Evolutionary conservation across 2,888 invertebrate genomes (phyloP), one percentile per base, ranked within the genome.

Genomic region (Archaeoteleia sp.): DNA sequence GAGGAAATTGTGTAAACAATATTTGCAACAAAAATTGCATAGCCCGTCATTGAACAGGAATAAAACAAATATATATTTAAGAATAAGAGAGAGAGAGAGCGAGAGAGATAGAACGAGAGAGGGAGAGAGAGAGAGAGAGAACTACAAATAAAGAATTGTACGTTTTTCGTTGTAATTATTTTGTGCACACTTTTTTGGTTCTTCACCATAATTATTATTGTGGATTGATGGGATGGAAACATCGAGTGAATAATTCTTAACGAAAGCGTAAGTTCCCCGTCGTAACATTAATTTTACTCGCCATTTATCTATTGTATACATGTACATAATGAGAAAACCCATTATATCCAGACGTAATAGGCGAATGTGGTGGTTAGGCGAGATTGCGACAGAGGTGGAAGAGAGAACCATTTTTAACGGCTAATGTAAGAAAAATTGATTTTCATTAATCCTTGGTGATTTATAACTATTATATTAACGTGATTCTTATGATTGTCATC

Each of bases 401-500:
- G 54, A 57, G 55, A 61, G 60, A 67, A 60, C 15, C 43, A 8
- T 40, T 55, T 51, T 46, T 29, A 53, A 57, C 46, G 15, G 29
- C 37, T 49, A 45, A 51, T 57, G 30, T 67, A 67, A 49, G 32
- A 45, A 43, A 54, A 58, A 23, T 9, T 60, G 40, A 58, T 48
- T 60, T 66, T 53, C 34, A 53, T 58, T 66, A 66, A 60, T 60
- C 37, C 58, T 54, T 66, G 66, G 58, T 66, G 60, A 66, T 66
- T 66, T 66, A 66, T 37, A 48, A 45, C 65, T 55, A 57, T 58
- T 57, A 58, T 65, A 66, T 66, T 58, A 66, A 66, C 53, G 65
- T 66, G 65, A 66, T 66, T 53, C 65, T 66, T 58, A 66, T 66
- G 65, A 66, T 66, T 66, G 65, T 66, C 65, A 65, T 57, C 42